Evolutionary conservation across 2,888 invertebrate species (phyloP), one percentile per base, ranked within the genome.

Genomic region (Tenthredo mesomela): DNA sequence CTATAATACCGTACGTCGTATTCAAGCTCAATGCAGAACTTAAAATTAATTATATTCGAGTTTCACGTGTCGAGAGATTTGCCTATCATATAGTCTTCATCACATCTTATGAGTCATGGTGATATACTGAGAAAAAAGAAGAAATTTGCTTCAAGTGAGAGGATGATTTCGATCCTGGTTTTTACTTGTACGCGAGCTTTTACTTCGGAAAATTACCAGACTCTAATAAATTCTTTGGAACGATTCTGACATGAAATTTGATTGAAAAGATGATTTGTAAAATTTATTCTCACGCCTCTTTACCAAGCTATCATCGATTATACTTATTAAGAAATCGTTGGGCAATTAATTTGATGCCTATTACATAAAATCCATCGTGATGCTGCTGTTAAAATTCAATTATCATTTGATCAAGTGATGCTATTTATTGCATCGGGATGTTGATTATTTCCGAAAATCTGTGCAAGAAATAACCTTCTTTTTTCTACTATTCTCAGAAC

Each of bases 1-100:
- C 87, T 86, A 78, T 21, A 50, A 71, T 21, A 75, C 43, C 73
- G 21, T 73, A 33, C 12, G 10, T 73, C 21, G 15, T 43, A 18
- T 18, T 25, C 6, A 73, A 21, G 43, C 12, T 29, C 10, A 5
- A 70, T 70, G 37, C 33, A 10, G 6, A n/a, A 15, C n/a, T 37
- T n/a, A 1, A 33, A 4, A n/a, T 25, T 47, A 10, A 75, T 47
- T 1, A 47, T 47, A 6, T 15, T 2, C 43, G 7, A 21, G n/a
- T 73, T 40, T 47, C 1, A 40, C 15, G 71, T 15, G 25, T 29
- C 54, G 7, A 54, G 54, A 54, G 54, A 47, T 12, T 47, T 15
- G 12, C 47, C 47, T 47, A 47, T 47, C 43, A 43, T 43, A 40
- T 0, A n/a, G 18, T 50, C 6, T 6, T 50, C 50, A 5, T 50